phyloP scores from a whole-genome alignment of 2,113 vertebrate genomes.

The Nesoenas mayeri region DNA sequence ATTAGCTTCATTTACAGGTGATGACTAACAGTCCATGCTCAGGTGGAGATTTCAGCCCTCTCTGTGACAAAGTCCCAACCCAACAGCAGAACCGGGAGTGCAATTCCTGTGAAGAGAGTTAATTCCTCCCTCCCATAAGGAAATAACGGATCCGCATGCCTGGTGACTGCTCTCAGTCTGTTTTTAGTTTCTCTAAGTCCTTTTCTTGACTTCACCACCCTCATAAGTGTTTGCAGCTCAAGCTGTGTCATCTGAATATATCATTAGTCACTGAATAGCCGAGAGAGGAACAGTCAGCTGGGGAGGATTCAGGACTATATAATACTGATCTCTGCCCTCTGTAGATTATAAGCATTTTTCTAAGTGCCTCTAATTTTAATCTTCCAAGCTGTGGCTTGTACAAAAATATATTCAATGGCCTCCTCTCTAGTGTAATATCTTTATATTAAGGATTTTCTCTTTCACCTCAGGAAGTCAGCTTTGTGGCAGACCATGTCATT shows the following conservation, averaged over 20 bases:
- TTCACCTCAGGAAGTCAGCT: conserved; percentile 56
- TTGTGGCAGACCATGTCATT: conserved; percentile 35
- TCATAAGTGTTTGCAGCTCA: conserved; percentile 63
- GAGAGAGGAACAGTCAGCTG: conserved; percentile 54
- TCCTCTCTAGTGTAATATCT: conserved; percentile 47
- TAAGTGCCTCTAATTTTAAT: conserved; percentile 68
- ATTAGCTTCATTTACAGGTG: neutral
- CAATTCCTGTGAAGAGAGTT: neutral
- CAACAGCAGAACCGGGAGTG: neutral
- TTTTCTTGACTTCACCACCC: conserved; percentile 48
- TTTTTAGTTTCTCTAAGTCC: conserved; percentile 51
- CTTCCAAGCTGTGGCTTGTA: conserved; percentile 55
- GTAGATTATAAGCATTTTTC: conserved; percentile 54
- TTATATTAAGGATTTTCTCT: conserved; percentile 54
- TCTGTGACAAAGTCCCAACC: neutral
- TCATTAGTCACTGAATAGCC: conserved; percentile 66
- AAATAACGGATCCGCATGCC: neutral
- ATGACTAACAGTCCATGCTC: neutral
- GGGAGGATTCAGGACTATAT: conserved; percentile 51
- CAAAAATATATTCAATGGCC: conserved; percentile 56
- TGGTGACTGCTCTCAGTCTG: neutral
- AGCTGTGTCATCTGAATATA: conserved; percentile 69
- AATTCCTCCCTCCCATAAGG: neutral
- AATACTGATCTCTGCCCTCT: conserved; percentile 61
- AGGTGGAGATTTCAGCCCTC: neutral